These are phyloP conservation scores for Epicauta chinensis DNA, from an alignment of 1,140 invertebrate genomes.

Conservation along the genomic window DNA sequence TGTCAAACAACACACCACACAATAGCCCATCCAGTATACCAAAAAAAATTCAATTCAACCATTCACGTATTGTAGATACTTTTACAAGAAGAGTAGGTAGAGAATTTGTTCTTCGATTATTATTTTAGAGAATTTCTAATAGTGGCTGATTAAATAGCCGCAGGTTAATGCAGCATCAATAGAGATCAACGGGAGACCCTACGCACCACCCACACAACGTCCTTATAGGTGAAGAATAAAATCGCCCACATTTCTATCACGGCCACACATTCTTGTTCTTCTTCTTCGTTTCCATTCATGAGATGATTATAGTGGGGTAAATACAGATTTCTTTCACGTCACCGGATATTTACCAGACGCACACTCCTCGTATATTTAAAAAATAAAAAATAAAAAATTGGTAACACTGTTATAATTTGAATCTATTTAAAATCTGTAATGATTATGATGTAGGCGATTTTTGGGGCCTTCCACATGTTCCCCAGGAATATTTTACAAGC, in stretches of 20 bases:
- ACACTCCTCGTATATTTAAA: not conserved
- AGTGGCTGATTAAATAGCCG: not conserved
- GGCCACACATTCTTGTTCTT: too few species aligned
- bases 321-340: constrained; percentile 11
- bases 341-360: constrained; percentile 19
- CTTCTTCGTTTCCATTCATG: constrained; percentile 4
- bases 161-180: constrained; percentile 15
- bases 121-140: too few species aligned
- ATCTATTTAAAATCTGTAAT: too few species aligned
- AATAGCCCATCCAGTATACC: not conserved
- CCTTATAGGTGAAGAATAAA: constrained; percentile 10
- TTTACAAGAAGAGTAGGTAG: not conserved
- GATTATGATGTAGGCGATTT: too few species aligned
- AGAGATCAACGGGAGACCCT: constrained; percentile 9
- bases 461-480: too few species aligned
- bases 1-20: too few species aligned
- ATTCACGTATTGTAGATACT: not conserved
- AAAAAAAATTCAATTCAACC: not conserved
- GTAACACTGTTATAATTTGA: too few species aligned
- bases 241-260: too few species aligned
- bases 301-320: too few species aligned
- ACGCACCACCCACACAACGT: constrained; percentile 13
- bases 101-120: not conserved
- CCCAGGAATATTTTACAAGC: too few species aligned
- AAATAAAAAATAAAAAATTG: too few species aligned